A percentile compares a stretch with the other conserved stretches of the same genome.
Evolutionary conservation across 2,888 invertebrate genomes (phyloP).

Genomic region (Strigamia transsilvanica): DNA sequence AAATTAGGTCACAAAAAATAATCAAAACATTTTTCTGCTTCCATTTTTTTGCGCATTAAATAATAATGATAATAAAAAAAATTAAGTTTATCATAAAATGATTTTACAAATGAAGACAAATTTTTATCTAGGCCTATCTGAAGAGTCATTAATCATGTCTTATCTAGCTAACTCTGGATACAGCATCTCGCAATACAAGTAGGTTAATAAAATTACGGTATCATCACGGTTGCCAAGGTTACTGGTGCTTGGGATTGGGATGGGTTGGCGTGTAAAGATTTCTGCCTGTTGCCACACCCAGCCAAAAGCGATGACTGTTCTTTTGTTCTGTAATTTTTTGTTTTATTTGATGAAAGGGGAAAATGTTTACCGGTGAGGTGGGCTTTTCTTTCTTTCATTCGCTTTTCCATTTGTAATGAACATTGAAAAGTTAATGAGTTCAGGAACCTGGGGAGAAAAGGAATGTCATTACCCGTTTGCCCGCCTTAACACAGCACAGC

Average conservation of each 20-base stretch:
- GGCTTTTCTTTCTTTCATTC: constrained; percentile 45
- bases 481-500: constrained; percentile 49
- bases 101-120: constrained; percentile 41
- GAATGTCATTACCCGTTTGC: constrained; percentile 49
- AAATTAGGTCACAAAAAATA: neutral
- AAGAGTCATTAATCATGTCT: neutral
- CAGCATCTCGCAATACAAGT: constrained; percentile 3
- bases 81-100: neutral
- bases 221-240: constrained; percentile 9
- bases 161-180: constrained; percentile 43
- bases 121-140: neutral
- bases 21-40: neutral
- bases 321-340: constrained; percentile 20
- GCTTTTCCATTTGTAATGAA: constrained; percentile 43
- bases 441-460: constrained; percentile 45
- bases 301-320: constrained; percentile 34
- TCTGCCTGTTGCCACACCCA: constrained; percentile 23
- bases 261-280: constrained; percentile 27
- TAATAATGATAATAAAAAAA: neutral
- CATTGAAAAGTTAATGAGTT: constrained; percentile 48
- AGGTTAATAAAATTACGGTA: constrained; percentile 43
- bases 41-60: neutral
- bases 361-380: constrained; percentile 45
- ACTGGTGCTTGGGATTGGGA: neutral
- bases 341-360: constrained; percentile 7